Percentiles rank a stretch among this genome's conserved stretches.
Conservation (phyloP, 2,113 vertebrate species). For the Perca fluviatilis region DNA sequence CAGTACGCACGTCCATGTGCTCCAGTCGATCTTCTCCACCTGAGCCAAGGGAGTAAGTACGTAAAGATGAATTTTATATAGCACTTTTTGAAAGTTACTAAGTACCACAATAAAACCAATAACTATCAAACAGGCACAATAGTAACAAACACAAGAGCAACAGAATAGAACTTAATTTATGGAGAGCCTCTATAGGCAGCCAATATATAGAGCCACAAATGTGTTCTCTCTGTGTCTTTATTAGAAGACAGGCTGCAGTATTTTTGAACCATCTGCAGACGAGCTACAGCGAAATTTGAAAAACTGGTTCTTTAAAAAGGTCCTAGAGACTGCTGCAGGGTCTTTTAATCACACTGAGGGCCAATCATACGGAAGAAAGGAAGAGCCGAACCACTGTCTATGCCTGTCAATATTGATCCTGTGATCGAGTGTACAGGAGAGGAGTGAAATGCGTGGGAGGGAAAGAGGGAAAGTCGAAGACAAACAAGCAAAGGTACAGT, state of each 20-base stretch:
- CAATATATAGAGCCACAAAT: background rate
- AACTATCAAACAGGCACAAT: background rate
- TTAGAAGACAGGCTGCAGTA: background rate
- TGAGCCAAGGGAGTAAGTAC: slow-evolving; percentile 52
- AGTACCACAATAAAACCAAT: background rate
- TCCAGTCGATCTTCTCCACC: slow-evolving; percentile 97
- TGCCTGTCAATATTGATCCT: background rate
- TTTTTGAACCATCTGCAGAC: background rate
- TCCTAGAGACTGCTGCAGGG: background rate
- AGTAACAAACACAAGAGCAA: background rate
- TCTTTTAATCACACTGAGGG: background rate
- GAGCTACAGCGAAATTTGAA: background rate
- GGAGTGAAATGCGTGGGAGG: slow-evolving; percentile 6
- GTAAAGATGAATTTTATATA: background rate
- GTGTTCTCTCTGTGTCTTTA: background rate
- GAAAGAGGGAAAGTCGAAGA: slow-evolving; percentile 30
- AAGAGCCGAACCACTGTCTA: background rate
- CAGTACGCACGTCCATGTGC: slow-evolving; percentile 96
- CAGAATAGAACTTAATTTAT: background rate
- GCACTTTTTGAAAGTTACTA: background rate
- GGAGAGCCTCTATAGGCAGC: background rate
- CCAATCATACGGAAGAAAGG: background rate
- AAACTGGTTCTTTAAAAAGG: background rate
- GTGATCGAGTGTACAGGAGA: background rate
- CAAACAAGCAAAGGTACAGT: background rate